These are phyloP conservation scores for Triplophysa tibetana DNA, from an alignment of 2,113 vertebrate genomes.

Conservation along the genomic window DNA sequence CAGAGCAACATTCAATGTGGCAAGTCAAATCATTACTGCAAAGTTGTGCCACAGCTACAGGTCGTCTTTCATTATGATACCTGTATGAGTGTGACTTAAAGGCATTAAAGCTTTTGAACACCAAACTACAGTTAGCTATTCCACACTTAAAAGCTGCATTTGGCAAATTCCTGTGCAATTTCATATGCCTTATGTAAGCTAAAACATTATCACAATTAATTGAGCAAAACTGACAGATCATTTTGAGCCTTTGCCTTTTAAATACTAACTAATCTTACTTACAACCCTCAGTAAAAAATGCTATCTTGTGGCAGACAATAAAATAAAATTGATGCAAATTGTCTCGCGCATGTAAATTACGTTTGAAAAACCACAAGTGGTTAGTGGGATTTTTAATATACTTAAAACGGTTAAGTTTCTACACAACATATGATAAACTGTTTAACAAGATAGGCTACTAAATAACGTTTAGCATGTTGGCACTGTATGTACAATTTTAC, in stretches of 20 bases:
- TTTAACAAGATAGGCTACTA: no score
- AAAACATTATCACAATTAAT: background rate
- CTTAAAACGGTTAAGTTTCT: background rate
- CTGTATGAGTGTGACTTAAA: conserved; percentile 9
- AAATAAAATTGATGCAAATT: background rate
- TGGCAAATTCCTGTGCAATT: conserved; percentile 2
- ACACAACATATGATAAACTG: no score
- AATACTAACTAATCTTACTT: background rate
- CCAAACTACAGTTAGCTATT: background rate
- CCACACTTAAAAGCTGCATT: background rate
- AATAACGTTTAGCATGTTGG: no score
- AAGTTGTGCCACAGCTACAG: background rate
- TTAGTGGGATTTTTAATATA: background rate
- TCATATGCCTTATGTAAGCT: conserved; percentile 10
- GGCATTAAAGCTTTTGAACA: background rate
- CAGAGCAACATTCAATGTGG: background rate
- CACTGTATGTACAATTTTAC: no score
- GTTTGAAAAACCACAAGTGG: no score
- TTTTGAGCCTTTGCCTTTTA: background rate
- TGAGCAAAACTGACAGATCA: conserved; percentile 16
- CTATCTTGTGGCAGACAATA: background rate
- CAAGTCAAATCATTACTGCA: conserved; percentile 4
- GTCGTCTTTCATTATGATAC: conserved; percentile 1
- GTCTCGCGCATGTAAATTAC: background rate
- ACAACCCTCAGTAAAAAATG: background rate